Conservation (phyloP, 2,797 vertebrate species). For the Pogoniulus pusillus region DNA sequence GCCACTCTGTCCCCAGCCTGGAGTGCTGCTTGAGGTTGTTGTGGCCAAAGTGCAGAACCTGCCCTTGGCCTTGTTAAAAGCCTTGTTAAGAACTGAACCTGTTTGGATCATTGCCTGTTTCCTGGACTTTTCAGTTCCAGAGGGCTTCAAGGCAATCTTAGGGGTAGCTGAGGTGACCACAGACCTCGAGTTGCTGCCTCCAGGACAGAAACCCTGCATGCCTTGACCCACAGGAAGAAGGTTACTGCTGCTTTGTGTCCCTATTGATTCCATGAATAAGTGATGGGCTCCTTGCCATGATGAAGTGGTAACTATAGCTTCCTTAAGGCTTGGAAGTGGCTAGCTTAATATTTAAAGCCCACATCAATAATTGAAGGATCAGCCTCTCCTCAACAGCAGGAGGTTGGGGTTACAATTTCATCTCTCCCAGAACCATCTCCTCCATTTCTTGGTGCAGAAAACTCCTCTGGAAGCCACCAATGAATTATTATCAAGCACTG, state of each 20-base stretch:
- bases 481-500: not conserved
- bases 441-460: not conserved
- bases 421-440: not conserved
- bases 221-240: not conserved
- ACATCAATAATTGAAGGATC: constrained; percentile 43
- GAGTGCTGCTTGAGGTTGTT: no score
- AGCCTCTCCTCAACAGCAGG: not conserved
- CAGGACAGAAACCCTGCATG: not conserved
- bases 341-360: constrained; percentile 35
- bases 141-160: not conserved
- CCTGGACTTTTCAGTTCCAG: not conserved
- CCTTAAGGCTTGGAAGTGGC: constrained; percentile 16
- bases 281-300: constrained; percentile 30
- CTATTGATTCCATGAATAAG: constrained; percentile 60
- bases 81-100: no score
- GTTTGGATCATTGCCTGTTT: not conserved
- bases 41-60: no score
- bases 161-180: not conserved
- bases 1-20: no score
- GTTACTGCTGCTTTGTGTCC: constrained; percentile 24
- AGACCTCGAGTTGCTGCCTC: not conserved
- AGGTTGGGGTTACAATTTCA: not conserved
- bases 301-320: constrained; percentile 30
- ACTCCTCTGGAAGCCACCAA: not conserved
- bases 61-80: no score